phyloP scores from a whole-genome alignment of 2,888 invertebrate species.

The Diaphora mendica region DNA sequence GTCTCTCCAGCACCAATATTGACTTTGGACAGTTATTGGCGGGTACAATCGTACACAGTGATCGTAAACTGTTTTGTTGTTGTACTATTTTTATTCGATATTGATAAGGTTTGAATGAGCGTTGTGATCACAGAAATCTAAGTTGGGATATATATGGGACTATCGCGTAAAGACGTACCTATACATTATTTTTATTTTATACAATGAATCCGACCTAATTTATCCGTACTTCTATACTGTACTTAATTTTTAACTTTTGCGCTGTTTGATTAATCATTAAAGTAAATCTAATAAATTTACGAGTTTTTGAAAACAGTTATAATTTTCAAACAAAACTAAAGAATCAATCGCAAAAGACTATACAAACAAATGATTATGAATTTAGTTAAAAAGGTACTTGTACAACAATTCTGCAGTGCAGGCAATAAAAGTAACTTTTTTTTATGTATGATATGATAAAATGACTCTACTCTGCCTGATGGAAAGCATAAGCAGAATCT shows the following conservation, averaged over 20 bases:
- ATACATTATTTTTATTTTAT: too few species aligned
- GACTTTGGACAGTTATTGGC: conserved; percentile 81
- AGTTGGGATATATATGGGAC: too few species aligned
- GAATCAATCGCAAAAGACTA: neutral
- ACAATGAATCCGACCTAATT: too few species aligned
- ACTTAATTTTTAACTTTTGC: neutral
- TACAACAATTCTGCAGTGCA: too few species aligned
- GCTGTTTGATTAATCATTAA: neutral
- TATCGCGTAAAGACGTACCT: too few species aligned
- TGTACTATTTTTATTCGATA: neutral
- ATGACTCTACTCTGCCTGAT: too few species aligned
- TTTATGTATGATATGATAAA: too few species aligned
- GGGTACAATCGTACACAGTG: conserved; percentile 60
- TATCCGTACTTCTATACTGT: too few species aligned
- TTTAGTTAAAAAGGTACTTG: neutral
- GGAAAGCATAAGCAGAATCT: too few species aligned
- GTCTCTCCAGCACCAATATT: conserved; percentile 82
- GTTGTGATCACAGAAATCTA: too few species aligned
- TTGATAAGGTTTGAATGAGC: conserved; percentile 1
- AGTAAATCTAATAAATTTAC: neutral
- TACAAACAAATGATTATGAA: neutral
- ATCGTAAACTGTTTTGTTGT: conserved; percentile 13
- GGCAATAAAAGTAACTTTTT: too few species aligned
- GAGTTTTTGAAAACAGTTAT: neutral
- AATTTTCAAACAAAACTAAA: neutral